Conservation (phyloP, 2,888 invertebrate species). For the Mantis religiosa region DNA sequence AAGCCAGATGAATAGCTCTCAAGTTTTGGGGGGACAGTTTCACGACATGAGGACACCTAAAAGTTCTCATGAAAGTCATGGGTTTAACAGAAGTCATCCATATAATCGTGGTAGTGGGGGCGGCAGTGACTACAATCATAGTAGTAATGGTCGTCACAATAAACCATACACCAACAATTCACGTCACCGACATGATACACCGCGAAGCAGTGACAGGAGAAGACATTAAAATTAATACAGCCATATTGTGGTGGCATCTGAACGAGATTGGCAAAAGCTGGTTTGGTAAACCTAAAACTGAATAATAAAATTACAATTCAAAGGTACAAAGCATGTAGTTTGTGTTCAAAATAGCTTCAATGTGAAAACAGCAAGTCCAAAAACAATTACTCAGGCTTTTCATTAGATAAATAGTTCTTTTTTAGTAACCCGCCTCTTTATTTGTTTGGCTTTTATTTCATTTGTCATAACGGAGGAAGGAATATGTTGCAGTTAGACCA, state of each 20-base stretch:
- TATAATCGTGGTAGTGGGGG: neutral
- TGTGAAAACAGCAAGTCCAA: neutral
- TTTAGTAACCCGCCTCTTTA: neutral
- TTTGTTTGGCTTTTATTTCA: neutral
- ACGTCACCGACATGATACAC: neutral
- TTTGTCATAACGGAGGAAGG: no score
- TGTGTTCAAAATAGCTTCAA: neutral
- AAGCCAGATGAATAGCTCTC: slow-evolving; percentile 11
- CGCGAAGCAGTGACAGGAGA: neutral
- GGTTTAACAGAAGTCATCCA: slow-evolving; percentile 8
- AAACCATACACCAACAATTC: neutral
- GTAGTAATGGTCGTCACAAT: neutral
- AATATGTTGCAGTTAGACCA: neutral
- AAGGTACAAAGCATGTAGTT: neutral
- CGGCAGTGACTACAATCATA: neutral
- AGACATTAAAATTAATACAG: neutral
- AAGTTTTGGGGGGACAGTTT: slow-evolving; percentile 12
- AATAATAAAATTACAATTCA: neutral
- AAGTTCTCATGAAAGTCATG: neutral
- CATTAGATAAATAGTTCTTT: neutral
- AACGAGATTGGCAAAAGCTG: neutral
- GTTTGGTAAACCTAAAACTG: neutral
- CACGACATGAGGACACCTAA: neutral
- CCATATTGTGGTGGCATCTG: neutral
- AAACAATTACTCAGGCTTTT: neutral